Evolutionary conservation across 2,888 invertebrate genomes (phyloP), one percentile per base, ranked within the genome.

Genomic region (Hipparchia semele): DNA sequence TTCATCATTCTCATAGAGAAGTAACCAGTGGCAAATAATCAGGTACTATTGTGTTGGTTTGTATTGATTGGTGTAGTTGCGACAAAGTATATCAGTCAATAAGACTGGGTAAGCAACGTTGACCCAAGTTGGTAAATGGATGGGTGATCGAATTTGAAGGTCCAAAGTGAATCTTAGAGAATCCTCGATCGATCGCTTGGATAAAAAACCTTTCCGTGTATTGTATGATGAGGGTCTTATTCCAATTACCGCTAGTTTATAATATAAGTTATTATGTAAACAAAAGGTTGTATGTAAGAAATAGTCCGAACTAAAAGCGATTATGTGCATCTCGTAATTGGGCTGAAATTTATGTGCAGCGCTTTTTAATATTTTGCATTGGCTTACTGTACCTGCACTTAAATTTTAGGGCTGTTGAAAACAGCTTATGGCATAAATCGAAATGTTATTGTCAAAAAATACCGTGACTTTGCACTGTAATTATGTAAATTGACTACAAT

Each of bases 171-270:
- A 39, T 1, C 39, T 39, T 39, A 39, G 39, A 39, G 2, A 4
- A 4, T 39, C 39, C 39, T 39, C 39, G 5, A 5, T 39, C 39
- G 5, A 5, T 39, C 39, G 6, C 13, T 13, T 56, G 56, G 2
- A 13, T 7, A 56, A 46, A 62, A 62, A 13, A 12, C 3, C 7
- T 13, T n/a, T 10, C 13, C 64, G 64, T 49, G 49, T 49, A 51
- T 51, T 23, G 49, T 23, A 23, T 64, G 64, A 10, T 6, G 10
- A 49, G 9, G 23, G 6, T 53, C 77, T 77, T 77, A 79, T 74
- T 73, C 72, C 76, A 76, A 78, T 79, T 76, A 77, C 71, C 59
- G 70, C 62, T 75, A 73, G 68, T 76, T 76, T 73, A 73, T 73
- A 68, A 39, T 58, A 53, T 51, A 46, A 46, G 8, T 62, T 49